phyloP scores from a whole-genome alignment of 2,888 invertebrate genomes.

The Coenonympha arcania region DNA sequence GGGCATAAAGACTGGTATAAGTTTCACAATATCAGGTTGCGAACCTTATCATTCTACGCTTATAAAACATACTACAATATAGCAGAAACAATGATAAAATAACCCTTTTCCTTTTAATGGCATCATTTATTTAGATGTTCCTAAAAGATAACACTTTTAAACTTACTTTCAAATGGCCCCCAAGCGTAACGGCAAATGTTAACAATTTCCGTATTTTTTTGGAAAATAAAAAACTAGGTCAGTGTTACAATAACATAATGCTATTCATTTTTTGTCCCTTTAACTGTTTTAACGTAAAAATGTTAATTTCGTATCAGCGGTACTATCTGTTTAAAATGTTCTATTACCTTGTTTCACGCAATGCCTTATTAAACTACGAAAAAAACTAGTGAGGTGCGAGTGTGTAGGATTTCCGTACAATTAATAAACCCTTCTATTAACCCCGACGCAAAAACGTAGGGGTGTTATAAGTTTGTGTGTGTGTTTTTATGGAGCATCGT shows the following conservation, averaged over 20 bases:
- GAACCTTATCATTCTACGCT: no score
- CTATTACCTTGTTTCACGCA: no score
- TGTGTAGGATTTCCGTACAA: no score
- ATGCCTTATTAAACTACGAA: no score
- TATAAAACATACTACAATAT: no score
- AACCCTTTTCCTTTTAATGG: conserved; percentile 1
- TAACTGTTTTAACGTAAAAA: conserved; percentile 1
- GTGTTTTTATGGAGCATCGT: no score
- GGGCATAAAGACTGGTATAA: no score
- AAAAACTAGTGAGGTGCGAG: no score
- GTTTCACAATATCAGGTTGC: no score
- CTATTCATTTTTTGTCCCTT: neutral
- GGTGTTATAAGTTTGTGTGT: no score
- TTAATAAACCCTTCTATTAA: no score
- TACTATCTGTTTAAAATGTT: neutral
- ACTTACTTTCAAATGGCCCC: neutral
- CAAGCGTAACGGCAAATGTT: conserved; percentile 3
- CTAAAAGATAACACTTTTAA: neutral
- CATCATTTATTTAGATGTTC: neutral
- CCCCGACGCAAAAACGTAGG: no score
- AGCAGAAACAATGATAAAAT: neutral
- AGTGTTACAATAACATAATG: neutral
- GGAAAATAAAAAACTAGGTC: conserved; percentile 7
- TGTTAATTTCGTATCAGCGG: neutral
- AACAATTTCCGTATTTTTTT: conserved; percentile 1